These are phyloP conservation scores for Tetrapedia diversipes DNA, from an alignment of 2,888 invertebrate genomes.

Conservation along the genomic window DNA sequence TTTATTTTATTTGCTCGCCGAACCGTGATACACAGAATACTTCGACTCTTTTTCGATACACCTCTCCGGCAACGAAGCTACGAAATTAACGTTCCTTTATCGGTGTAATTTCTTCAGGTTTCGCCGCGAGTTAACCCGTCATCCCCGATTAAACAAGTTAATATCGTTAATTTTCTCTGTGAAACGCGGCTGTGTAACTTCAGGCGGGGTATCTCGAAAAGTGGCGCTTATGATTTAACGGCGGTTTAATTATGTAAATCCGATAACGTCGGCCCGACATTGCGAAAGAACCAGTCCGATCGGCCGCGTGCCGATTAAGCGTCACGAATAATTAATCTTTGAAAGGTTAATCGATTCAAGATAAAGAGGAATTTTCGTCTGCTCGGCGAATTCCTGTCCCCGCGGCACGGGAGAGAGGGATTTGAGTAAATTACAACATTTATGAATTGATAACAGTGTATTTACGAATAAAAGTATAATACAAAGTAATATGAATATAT, in stretches of 20 bases:
- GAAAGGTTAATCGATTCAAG: constrained; percentile 54
- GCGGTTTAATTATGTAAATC: constrained; percentile 32
- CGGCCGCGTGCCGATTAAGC: constrained; percentile 16
- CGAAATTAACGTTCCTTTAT: no score
- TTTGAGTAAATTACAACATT: no score
- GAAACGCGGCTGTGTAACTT: not conserved
- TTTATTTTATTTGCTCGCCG: no score
- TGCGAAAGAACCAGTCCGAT: constrained; percentile 53
- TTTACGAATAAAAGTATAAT: no score
- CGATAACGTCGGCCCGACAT: constrained; percentile 18
- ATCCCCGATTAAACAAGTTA: no score
- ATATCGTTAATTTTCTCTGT: not conserved
- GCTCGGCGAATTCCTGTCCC: constrained; percentile 24
- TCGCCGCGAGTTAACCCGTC: no score
- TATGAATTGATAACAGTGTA: no score
- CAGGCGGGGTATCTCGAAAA: not conserved
- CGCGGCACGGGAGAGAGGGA: not conserved
- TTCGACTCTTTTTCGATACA: no score
- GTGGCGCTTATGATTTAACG: constrained; percentile 23
- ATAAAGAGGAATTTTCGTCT: constrained; percentile 37
- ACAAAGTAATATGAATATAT: no score
- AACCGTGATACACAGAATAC: no score
- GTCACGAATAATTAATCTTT: constrained; percentile 50
- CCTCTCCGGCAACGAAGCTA: no score
- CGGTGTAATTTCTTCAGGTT: no score